Evolutionary conservation across 2,888 invertebrate genomes (phyloP).

Genomic region (Nasonovia ribisnigri): DNA sequence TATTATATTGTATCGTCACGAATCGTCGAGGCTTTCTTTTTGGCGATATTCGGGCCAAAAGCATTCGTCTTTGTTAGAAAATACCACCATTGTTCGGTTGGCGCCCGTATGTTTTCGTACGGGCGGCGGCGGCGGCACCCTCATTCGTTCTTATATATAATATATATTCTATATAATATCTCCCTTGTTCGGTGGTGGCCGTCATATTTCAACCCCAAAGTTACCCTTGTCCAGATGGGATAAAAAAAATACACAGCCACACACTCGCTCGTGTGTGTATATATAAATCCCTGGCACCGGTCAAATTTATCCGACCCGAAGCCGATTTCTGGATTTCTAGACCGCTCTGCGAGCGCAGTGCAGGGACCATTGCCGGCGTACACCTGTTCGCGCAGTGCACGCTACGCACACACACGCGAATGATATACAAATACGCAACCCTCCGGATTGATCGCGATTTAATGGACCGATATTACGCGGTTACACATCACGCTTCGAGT

Average conservation of each 20-base stretch:
- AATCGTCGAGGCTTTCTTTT: not conserved
- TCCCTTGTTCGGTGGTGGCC: not conserved
- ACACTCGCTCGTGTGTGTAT: not conserved
- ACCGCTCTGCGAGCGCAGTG: not conserved
- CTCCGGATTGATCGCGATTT: not conserved
- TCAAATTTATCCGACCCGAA: slow-evolving; percentile 14
- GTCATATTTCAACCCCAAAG: slow-evolving; percentile 60
- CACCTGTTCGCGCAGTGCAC: not conserved
- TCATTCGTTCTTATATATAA: slow-evolving; percentile 3
- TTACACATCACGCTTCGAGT: not conserved
- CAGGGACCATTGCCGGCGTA: not conserved
- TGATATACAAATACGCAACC: not conserved
- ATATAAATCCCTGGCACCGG: not conserved
- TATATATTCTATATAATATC: not conserved
- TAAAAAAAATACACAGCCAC: slow-evolving; percentile 22
- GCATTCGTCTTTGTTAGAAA: slow-evolving; percentile 52
- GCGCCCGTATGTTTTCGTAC: slow-evolving; percentile 43
- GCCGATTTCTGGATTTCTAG: slow-evolving; percentile 18
- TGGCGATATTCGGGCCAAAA: slow-evolving; percentile 19
- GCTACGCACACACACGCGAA: not conserved
- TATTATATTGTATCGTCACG: not conserved
- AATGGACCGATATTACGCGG: not conserved
- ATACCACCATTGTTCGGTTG: slow-evolving; percentile 24
- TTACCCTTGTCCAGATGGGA: slow-evolving; percentile 41
- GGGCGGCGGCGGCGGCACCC: not conserved